These are phyloP conservation scores for Dendropsophus ebraccatus DNA, from an alignment of 2,113 vertebrate genomes.

Conservation along the genomic window DNA sequence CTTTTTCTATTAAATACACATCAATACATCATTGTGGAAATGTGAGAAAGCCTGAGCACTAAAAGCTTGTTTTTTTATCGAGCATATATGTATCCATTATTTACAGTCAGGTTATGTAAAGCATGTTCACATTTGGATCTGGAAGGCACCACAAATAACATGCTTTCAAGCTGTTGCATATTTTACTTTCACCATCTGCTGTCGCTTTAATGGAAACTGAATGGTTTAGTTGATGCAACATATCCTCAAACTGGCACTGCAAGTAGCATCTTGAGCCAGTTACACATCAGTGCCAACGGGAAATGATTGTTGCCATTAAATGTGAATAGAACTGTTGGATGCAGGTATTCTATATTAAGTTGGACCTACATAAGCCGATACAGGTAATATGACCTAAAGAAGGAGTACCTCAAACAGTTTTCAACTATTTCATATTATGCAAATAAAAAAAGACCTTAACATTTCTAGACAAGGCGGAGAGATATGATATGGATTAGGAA, in stretches of 20 bases:
- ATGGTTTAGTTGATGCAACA: conserved; percentile 52
- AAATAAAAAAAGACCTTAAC: conserved; percentile 27
- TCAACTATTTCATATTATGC: conserved; percentile 18
- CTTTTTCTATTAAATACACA: background rate
- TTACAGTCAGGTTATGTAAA: conserved; percentile 16
- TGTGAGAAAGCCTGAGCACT: background rate
- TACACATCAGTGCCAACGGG: conserved; percentile 47
- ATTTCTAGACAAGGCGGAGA: conserved; percentile 20
- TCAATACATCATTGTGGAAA: background rate
- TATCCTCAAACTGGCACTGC: conserved; percentile 41
- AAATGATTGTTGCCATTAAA: conserved; percentile 42
- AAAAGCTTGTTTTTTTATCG: background rate
- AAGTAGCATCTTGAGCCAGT: conserved; percentile 43
- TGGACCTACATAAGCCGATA: background rate
- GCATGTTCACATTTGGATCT: conserved; percentile 27
- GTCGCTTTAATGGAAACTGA: conserved; percentile 52
- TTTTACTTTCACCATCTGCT: conserved; percentile 52
- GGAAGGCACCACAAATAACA: conserved; percentile 45
- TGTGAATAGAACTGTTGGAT: conserved; percentile 49
- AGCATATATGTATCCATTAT: conserved; percentile 14
- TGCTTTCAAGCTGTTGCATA: conserved; percentile 41
- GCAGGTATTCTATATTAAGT: conserved; percentile 30
- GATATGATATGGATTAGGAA: background rate
- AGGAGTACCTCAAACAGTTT: background rate
- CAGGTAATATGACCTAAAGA: conserved; percentile 22